phyloP scores from a whole-genome alignment of 2,888 invertebrate genomes.

The Drosophila colorata region DNA sequence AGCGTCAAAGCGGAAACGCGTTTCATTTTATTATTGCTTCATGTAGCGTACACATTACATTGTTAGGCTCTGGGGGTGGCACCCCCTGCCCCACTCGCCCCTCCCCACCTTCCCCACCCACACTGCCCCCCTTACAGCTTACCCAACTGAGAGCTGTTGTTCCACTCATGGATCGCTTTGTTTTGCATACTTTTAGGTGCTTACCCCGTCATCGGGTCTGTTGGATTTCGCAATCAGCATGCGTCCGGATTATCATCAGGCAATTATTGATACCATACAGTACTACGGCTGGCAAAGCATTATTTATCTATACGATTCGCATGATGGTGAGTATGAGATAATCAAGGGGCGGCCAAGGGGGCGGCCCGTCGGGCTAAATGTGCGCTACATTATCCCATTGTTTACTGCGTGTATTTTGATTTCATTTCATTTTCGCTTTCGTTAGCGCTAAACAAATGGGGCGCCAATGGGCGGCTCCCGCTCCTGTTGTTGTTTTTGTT shows the following conservation, averaged over 20 bases:
- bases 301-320: constrained; percentile 92
- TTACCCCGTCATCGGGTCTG: constrained; percentile 94
- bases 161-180: constrained; percentile 53
- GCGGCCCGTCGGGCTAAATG: not conserved
- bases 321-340: constrained; percentile 88
- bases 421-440: constrained; percentile 72
- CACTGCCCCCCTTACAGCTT: not conserved
- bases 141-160: constrained; percentile 26
- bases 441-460: constrained; percentile 62
- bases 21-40: constrained; percentile 79
- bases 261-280: constrained; percentile 96
- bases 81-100: not conserved
- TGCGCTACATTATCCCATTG: constrained; percentile 53
- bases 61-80: constrained; percentile 48
- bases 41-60: constrained; percentile 78
- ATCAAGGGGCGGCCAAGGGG: not conserved
- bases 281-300: constrained; percentile 94
- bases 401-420: constrained; percentile 67
- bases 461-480: constrained; percentile 39
- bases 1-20: constrained; percentile 74
- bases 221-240: constrained; percentile 96
- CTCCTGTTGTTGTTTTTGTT: constrained; percentile 17
- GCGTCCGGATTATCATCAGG: constrained; percentile 97
- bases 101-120: too few species aligned
- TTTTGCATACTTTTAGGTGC: constrained; percentile 87